A percentile compares a stretch with the other conserved stretches of the same genome.
These are phyloP conservation scores for Carettochelys insculpta DNA, from an alignment of 2,113 vertebrate genomes.

Conservation along the genomic window DNA sequence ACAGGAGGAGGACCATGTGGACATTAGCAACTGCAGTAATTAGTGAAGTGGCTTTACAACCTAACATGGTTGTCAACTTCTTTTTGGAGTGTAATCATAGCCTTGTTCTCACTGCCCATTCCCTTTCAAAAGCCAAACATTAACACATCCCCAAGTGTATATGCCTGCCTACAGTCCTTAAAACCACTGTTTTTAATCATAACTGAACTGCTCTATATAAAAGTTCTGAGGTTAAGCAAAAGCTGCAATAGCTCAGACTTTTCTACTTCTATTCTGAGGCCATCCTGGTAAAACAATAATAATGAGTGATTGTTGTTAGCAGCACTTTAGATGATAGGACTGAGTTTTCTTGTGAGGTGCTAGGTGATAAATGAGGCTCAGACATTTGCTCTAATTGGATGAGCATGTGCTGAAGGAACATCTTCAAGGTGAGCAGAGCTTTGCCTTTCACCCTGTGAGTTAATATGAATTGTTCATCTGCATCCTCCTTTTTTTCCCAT, in stretches of 20 bases:
- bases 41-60: too few relatives aligned
- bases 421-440: background rate
- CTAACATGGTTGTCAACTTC: too few relatives aligned
- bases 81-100: too few relatives aligned
- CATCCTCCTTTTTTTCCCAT: background rate
- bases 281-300: conserved; percentile 4
- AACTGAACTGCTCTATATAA: background rate
- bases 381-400: background rate
- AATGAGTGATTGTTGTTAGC: background rate
- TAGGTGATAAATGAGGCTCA: conserved; percentile 15
- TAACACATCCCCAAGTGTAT: background rate
- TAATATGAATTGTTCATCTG: background rate
- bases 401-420: conserved; percentile 4
- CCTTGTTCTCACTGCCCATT: background rate
- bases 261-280: background rate
- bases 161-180: background rate
- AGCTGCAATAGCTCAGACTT: background rate
- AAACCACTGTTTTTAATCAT: background rate
- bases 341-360: conserved; percentile 21
- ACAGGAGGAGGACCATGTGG: too few relatives aligned
- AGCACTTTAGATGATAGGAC: background rate
- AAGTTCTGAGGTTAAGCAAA: background rate
- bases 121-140: background rate
- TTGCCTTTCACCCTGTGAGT: background rate
- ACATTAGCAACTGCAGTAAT: too few relatives aligned